phyloP scores from a whole-genome alignment of 2,797 vertebrate species.

The Parauchenoglanis ngamensis region DNA sequence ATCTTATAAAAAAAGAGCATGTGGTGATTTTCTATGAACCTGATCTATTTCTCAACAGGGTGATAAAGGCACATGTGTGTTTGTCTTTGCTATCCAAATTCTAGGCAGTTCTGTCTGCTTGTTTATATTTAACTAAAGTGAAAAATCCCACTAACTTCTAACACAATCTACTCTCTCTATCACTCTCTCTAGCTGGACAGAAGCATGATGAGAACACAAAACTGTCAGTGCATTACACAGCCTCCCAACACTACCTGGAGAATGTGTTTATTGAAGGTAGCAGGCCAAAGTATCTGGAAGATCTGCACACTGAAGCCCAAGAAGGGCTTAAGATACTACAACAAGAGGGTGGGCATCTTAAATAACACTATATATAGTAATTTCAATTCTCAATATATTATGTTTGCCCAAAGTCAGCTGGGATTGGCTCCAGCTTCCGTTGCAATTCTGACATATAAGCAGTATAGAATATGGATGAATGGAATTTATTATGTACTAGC shows the following conservation, averaged over 20 bases:
- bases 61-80: background rate
- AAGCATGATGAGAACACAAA: conserved; percentile 81
- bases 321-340: conserved; percentile 48
- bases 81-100: conserved; percentile 6
- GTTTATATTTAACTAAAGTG: background rate
- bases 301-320: conserved; percentile 87
- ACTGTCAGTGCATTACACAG: conserved; percentile 76
- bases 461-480: too few species aligned
- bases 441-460: too few species aligned
- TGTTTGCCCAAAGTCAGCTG: too few species aligned
- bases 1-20: background rate
- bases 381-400: background rate
- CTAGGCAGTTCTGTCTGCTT: background rate
- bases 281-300: conserved; percentile 86
- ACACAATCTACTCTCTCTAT: background rate
- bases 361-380: background rate
- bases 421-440: too few species aligned
- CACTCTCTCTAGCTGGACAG: conserved; percentile 67
- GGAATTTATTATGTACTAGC: background rate
- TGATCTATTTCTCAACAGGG: background rate
- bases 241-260: conserved; percentile 83
- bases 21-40: background rate
- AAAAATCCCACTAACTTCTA: background rate
- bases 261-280: conserved; percentile 93
- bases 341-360: conserved; percentile 55